Percentiles rank a stretch among this genome's conserved stretches.
These are phyloP conservation scores for Drosophila mimetica DNA, from an alignment of 2,888 invertebrate genomes.

Conservation along the genomic window DNA sequence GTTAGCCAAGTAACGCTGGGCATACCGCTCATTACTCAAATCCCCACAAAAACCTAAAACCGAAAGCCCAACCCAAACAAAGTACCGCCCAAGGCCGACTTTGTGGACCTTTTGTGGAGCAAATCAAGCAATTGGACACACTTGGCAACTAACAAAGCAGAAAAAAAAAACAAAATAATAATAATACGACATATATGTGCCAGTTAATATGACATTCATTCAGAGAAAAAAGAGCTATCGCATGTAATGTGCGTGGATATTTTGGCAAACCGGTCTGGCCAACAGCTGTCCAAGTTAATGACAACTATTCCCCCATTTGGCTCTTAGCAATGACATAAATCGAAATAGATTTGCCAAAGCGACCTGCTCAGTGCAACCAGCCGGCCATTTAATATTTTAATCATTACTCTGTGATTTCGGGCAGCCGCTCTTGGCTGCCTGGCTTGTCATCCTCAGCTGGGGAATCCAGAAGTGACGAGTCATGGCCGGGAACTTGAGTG, in stretches of 20 bases:
- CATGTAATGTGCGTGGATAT: neutral
- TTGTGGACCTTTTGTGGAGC: slow-evolving; percentile 5
- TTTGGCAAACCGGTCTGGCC: slow-evolving; percentile 16
- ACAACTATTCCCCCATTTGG: neutral
- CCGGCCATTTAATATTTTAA: slow-evolving; percentile 13
- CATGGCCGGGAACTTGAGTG: slow-evolving; percentile 10
- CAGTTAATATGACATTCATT: slow-evolving; percentile 18
- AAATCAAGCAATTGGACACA: neutral
- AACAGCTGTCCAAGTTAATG: slow-evolving; percentile 6
- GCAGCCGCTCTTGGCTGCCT: neutral
- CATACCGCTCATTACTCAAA: slow-evolving; percentile 3
- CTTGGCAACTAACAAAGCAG: neutral
- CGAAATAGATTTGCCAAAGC: neutral
- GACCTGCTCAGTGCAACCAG: neutral
- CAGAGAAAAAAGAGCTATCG: slow-evolving; percentile 12
- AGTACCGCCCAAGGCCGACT: slow-evolving; percentile 14
- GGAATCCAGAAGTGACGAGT: neutral
- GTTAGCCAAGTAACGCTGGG: slow-evolving; percentile 6
- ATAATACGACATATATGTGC: slow-evolving; percentile 1
- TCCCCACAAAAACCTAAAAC: neutral
- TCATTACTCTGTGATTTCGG: neutral
- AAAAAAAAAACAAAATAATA: neutral
- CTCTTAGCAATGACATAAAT: slow-evolving; percentile 17
- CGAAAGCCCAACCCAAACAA: neutral
- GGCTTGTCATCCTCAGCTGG: slow-evolving; percentile 9